Conservation (phyloP, 1,140 invertebrate genomes). For the Saccostrea echinata region DNA sequence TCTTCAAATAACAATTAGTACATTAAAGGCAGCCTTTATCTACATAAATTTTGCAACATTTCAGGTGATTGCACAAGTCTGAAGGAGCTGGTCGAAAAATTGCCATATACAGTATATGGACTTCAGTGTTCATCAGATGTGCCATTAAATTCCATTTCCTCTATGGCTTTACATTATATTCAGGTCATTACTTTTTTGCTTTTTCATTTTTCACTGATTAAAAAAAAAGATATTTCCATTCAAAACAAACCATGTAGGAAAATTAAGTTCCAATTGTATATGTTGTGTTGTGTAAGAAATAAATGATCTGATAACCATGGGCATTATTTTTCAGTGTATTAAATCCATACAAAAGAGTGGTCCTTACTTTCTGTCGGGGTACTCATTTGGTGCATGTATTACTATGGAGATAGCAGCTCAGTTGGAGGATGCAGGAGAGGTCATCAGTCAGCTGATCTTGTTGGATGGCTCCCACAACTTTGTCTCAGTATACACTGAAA, state of each 20-base stretch:
- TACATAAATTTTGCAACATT: conserved; percentile 74
- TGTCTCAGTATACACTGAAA: conserved; percentile 87
- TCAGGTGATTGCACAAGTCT: conserved; percentile 48
- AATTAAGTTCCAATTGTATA: too few species aligned
- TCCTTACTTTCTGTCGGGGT: conserved; percentile 94
- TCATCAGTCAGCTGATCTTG: conserved; percentile 84
- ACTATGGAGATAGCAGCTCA: conserved; percentile 97
- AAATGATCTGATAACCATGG: background rate
- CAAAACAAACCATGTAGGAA: too few species aligned
- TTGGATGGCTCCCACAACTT: conserved; percentile 96
- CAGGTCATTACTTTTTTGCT: conserved; percentile 76
- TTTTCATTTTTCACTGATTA: too few species aligned
- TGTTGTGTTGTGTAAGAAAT: background rate
- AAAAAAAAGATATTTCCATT: too few species aligned
- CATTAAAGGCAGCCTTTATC: conserved; percentile 77
- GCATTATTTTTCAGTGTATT: conserved; percentile 82
- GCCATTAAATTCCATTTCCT: conserved; percentile 88
- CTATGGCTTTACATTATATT: conserved; percentile 90
- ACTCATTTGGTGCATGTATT: conserved; percentile 95
- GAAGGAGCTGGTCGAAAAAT: conserved; percentile 18
- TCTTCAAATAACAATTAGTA: too few species aligned
- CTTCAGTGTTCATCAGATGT: conserved; percentile 92
- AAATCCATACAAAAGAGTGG: conserved; percentile 88
- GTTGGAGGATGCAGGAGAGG: conserved; percentile 80
- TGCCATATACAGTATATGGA: conserved; percentile 87